These are phyloP conservation scores for Temnothorax longispinosus DNA, from an alignment of 1,140 invertebrate species.

Conservation along the genomic window DNA sequence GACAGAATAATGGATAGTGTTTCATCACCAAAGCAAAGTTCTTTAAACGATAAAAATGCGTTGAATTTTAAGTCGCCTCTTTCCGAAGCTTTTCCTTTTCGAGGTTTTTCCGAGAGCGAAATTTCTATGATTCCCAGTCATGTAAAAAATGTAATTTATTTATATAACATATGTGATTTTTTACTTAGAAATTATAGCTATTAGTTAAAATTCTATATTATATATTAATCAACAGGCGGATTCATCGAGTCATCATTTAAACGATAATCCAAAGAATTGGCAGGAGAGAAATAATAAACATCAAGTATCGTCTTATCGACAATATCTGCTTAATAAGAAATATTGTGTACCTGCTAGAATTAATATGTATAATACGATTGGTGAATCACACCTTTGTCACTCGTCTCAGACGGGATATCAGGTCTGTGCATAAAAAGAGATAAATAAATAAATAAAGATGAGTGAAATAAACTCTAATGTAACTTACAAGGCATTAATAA, in stretches of 20 bases:
- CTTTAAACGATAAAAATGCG: not conserved
- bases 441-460: not conserved
- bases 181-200: conserved; percentile 16
- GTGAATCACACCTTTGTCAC: conserved; percentile 6
- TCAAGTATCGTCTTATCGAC: conserved; percentile 5
- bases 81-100: conserved; percentile 53
- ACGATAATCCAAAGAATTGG: conserved; percentile 30
- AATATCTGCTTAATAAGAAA: conserved; percentile 42
- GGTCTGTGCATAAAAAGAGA: conserved; percentile 45
- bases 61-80: not conserved
- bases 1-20: not conserved
- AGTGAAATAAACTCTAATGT: conserved; percentile 5
- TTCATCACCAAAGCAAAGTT: not conserved
- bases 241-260: conserved; percentile 30
- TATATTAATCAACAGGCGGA: conserved; percentile 45
- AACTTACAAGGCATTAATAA: not conserved
- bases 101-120: conserved; percentile 73
- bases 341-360: not conserved
- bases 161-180: conserved; percentile 46
- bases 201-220: conserved; percentile 37
- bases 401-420: conserved; percentile 48
- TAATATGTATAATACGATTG: not conserved
- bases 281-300: not conserved
- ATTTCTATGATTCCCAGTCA: conserved; percentile 68
- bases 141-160: conserved; percentile 66